Evolutionary conservation across 2,113 vertebrate genomes (phyloP), one percentile per base, ranked within the genome.

Genomic region (Oreochromis aureus): DNA sequence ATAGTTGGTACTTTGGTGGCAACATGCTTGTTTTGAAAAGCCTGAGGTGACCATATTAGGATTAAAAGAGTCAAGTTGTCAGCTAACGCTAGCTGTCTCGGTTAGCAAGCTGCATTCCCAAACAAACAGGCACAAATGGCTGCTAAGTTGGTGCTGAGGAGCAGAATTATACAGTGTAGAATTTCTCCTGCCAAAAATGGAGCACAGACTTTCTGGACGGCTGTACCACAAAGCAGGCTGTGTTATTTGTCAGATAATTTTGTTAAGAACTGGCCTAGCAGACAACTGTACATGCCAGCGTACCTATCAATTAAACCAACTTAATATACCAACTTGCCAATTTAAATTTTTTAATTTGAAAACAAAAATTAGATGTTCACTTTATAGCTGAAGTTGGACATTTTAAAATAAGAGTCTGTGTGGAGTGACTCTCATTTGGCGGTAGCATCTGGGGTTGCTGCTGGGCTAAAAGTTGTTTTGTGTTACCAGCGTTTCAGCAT

Each of bases 11-110:
- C n/a, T 55, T 55, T 55, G n/a, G 53, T 55, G n/a, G 19, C 19
- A 10, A 9, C 27, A 2, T 18, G 6, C 16, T 71, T 16, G 39
- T 78, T 32, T 51, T 78, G 48, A 46, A 13, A 46, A 18, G 61
- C 61, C 44, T 32, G 16, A 51, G 27, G 44, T 78, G 71, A 78
- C 27, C 71, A 78, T 78, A 51, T 78, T 78, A 12, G 16, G 24
- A 78, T 2, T 66, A 66, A 2, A 22, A 39, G 34, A 78, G 3
- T 78, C 15, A 51, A 12, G 44, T 19, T 51, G 18, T 12, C 6
- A 51, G 44, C 24, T 78, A 51, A 51, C 0, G 6, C 15, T 48
- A 51, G 10, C 24, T 78, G 19, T 18, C 0, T 5, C 6, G 10
- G 71, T 76, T 76, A 76, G 44, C 41, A 30, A 48, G 71, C 44